Conservation (phyloP, 1,140 invertebrate genomes). For the Drosophila rufa region DNA sequence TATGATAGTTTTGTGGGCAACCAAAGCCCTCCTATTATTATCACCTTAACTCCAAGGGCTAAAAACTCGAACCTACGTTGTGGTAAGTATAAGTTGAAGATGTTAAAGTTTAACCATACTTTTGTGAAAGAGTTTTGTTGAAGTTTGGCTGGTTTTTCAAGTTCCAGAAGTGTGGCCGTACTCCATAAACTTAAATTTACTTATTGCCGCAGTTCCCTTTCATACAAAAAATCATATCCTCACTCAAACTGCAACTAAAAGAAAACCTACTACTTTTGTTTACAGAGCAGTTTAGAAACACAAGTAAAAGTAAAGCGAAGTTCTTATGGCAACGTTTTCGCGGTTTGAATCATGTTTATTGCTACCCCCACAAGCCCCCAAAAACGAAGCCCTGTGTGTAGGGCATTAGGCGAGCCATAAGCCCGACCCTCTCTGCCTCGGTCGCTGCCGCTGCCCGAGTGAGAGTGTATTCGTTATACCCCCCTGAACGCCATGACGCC, state of each 20-base stretch:
- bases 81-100: background rate
- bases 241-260: constrained; percentile 3
- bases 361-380: constrained; percentile 10
- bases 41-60: too few relatives aligned
- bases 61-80: background rate
- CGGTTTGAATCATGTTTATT: constrained; percentile 12
- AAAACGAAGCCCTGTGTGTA: constrained; percentile 38
- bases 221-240: too few relatives aligned
- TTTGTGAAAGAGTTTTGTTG: background rate
- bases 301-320: constrained; percentile 16
- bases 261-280: constrained; percentile 2
- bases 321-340: constrained; percentile 21
- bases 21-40: background rate
- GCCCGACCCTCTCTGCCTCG: constrained; percentile 39
- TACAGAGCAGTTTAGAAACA: constrained; percentile 10
- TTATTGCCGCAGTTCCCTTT: background rate
- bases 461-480: constrained; percentile 43
- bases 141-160: background rate
- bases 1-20: background rate
- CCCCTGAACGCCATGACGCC: constrained; percentile 59
- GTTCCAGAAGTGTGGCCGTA: too few relatives aligned
- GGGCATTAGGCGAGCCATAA: constrained; percentile 46
- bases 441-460: constrained; percentile 31
- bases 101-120: background rate
- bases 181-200: background rate